Evolutionary conservation across 2,113 vertebrate species (phyloP), one percentile per base, ranked within the genome.

Genomic region (Malurus alboscapulatus): DNA sequence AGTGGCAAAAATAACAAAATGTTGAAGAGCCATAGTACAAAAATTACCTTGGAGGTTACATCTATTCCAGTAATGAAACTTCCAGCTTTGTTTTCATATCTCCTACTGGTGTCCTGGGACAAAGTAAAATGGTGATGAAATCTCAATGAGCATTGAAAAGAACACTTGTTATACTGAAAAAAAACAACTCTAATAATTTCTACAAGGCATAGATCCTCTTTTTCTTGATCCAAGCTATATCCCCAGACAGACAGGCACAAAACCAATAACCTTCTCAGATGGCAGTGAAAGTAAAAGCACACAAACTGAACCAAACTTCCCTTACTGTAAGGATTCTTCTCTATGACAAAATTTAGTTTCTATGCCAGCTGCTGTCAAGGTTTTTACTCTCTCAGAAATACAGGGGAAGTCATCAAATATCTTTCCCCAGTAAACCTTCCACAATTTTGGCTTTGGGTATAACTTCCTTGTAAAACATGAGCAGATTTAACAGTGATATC

Each of bases 51-150:
- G 6, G 99, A 99, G 53, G 98, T 99, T 36, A 99, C 99, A 77
- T 99, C 99, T 17, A 99, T 99, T 36, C 99, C 99, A 1, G 99
- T 99, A 97, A 99, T 99, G 96, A 99, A 99, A 14, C 99, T 98
- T 47, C 99, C 99, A 19, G 98, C 99, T 95, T 99, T 99, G 97
- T 99, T 99, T 97, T 99, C 99, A 0, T 99, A 99, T 9, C 98
- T 97, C 74, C 99, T 98, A 47, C 98, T 98, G 14, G 98, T 99
- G 91, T 99, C 99, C 99, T 99, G 95, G 75, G 95, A 88, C 72
- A 93, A 97, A 87, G 53, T 72, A 61, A 53, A 93, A 84, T 3
- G 8, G 32, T 48, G 19, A 89, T 69, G 87, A 94, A 89, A 85
- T 63, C 75, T 87, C 75, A 59, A 4, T 12, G 36, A 77, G 29